Conservation (phyloP, 2,797 vertebrate species). For the Gallinago solitaria region DNA sequence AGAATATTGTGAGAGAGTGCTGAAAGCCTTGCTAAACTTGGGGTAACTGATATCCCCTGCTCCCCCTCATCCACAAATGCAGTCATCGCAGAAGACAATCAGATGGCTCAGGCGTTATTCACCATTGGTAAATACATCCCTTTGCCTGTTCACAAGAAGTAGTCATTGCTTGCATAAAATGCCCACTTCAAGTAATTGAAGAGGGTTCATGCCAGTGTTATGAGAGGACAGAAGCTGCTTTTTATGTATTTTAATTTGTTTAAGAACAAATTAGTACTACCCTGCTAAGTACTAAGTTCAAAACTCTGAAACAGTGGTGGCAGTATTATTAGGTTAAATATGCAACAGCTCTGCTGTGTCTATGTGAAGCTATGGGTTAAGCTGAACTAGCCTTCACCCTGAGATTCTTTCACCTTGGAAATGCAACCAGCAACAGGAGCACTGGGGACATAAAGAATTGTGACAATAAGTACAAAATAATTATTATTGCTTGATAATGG, state of each 20-base stretch:
- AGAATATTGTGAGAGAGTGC: not conserved
- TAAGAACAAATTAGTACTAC: not conserved
- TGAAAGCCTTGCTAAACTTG: not conserved
- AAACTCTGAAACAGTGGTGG: not conserved
- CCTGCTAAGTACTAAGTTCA: not conserved
- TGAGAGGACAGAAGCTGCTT: not conserved
- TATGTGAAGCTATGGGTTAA: not conserved
- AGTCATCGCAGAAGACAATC: not conserved
- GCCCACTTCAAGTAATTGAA: not conserved
- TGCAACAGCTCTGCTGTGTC: not conserved
- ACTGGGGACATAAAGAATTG: not conserved
- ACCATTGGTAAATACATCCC: not conserved
- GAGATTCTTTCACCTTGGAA: conserved; percentile 10
- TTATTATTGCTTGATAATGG: not conserved
- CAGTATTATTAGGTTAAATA: not conserved
- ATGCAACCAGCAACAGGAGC: not conserved
- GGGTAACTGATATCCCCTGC: not conserved
- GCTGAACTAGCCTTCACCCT: conserved; percentile 38
- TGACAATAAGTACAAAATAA: not conserved
- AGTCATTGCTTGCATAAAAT: not conserved
- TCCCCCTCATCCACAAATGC: not conserved
- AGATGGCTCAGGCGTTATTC: not conserved
- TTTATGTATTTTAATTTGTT: too few relatives aligned
- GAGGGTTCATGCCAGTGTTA: not conserved
- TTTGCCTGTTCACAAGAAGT: not conserved